Evolutionary conservation across 2,797 vertebrate species (phyloP), one percentile per base, ranked within the genome.

Genomic region (Cirrhinus molitorella): DNA sequence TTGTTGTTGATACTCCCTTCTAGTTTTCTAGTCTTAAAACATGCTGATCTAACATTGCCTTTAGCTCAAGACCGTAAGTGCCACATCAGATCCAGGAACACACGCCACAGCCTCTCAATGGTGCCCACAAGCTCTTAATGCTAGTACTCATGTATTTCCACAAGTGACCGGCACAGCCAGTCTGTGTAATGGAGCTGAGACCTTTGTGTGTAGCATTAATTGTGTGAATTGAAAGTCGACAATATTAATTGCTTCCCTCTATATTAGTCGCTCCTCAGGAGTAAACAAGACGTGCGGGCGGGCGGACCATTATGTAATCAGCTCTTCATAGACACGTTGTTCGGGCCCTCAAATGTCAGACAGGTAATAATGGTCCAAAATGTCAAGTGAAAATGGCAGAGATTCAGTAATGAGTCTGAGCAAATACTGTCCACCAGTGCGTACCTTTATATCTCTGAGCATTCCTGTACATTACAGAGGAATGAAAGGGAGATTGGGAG

Each of bases 351-450:
- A 91, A 89, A 90, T 89, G 90, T 90, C 90, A 91, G 89, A 81
- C 89, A 90, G 87, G 89, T 88, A 89, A 89, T 90, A 89, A 89
- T 84, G 88, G 89, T 83, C 84, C 81, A 86, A 89, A 90, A 91
- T 91, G 90, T 89, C 90, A 90, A 85, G 86, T 86, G 86, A 87
- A 89, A 91, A 91, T 90, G 88, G 86, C 87, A 89, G 82, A 45
- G 72, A 86, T 90, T 89, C 85, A 70, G 84, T 88, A 84, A 89
- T 87, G 86, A 89, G 76, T 80, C 80, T 55, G 81, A 45, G 78
- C 65, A 85, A 86, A 80, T 47, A 78, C 74, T 81, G 73, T 67
- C 81, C 79, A 51, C 34, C 72, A 65, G 79, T 68, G 59, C 49
- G 13, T 40, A 43, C n/a, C 25, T 28, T 78, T 28, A 68, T 31